Base-by-base conservation (phyloP, 1,140 invertebrate species). In the Metopolophium dirhodum region DNA sequence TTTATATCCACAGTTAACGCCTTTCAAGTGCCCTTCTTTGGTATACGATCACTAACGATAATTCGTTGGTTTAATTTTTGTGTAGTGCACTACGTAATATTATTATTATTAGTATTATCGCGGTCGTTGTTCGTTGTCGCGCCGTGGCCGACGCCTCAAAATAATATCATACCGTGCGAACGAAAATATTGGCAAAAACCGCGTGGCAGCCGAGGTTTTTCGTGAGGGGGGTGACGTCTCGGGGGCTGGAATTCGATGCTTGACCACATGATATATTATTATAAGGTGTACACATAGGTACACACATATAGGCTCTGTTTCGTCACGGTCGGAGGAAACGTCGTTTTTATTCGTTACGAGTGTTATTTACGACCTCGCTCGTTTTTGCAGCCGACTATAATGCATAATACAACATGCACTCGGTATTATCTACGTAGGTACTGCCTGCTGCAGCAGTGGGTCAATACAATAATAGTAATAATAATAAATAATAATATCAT, bases 311-410 rank as follows among this genome's bases (percentile, higher is more conserved):
- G 37, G 0, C 9, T 23, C 30, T 1, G 18, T 91, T 91, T 83
- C 90, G 68, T 91, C 68, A 91, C 90, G 47, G 90, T 83, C 35
- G 41, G 68, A 83, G 90, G 14, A 91, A 82, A 83, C 61, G 77
- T 82, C 90, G 47, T 83, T 61, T 89, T 89, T 91, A n/a, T 41
- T 91, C 57, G 90, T 49, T 91, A 68, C 57, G 51, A 41, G 30
- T 45, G 30, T 90, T 45, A 91, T 91, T 91, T 91, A 68, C 90
- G 90, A 22, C 90, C 37, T 11, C 37, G 41, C 89, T 23, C 26
- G 37, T 68, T 91, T 91, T 68, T 68, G 26, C 41, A 41, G 26
- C 49, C 11, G 86, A 51, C 85, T 41, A 30, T 9, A 86, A n/a
- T 77, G n/a, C 18, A 77, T 77, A 77, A 77, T 77, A 77, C 61